Conservation (phyloP, 2,113 vertebrate genomes). For the Menura novaehollandiae region DNA sequence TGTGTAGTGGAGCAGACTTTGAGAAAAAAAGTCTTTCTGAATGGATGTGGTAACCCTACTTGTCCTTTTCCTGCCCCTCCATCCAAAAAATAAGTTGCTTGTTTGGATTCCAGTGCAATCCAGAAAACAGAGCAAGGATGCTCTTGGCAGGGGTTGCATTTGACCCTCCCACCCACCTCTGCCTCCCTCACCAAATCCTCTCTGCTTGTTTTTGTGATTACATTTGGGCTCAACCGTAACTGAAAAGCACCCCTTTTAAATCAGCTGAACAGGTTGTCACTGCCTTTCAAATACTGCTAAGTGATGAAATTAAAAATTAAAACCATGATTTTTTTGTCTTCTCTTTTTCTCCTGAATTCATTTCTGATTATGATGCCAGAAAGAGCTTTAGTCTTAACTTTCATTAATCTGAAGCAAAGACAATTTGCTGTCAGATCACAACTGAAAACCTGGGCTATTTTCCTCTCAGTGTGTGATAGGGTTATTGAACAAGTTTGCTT, state of each 20-base stretch:
- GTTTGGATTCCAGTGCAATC: neutral
- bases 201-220: neutral
- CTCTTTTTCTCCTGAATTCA: neutral
- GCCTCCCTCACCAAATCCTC: rapidly evolving
- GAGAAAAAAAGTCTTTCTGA: neutral
- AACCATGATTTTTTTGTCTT: rapidly evolving
- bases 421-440: neutral
- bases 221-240: neutral
- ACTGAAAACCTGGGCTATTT: neutral
- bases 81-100: neutral
- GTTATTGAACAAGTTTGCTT: neutral
- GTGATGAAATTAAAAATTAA: neutral
- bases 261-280: neutral
- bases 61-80: neutral
- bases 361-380: neutral
- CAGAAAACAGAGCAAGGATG: neutral
- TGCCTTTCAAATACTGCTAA: neutral
- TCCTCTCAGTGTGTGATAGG: neutral
- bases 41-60: neutral
- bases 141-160: neutral
- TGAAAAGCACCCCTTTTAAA: neutral
- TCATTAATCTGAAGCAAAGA: neutral
- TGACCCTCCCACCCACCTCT: neutral
- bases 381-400: neutral
- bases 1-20: neutral